Conservation (phyloP, 2,797 vertebrate genomes). For the Myiothlypis coronata region DNA sequence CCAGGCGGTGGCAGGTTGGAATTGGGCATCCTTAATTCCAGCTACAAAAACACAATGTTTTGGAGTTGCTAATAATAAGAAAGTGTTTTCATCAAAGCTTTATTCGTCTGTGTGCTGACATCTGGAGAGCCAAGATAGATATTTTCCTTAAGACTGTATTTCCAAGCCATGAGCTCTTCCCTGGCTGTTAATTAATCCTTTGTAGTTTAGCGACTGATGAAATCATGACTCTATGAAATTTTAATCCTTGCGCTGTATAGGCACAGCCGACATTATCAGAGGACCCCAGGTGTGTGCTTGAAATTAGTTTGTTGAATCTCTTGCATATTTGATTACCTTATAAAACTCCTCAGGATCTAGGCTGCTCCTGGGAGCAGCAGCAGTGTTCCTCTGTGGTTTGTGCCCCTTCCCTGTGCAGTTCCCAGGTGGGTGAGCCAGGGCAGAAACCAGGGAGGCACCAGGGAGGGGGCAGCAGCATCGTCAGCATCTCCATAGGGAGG, state of each 20-base stretch:
- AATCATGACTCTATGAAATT: conserved; percentile 75
- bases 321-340: conserved; percentile 85
- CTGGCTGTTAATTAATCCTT: conserved; percentile 89
- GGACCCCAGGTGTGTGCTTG: conserved; percentile 83
- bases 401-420: not conserved
- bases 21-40: not conserved
- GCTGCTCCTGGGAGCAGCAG: not conserved
- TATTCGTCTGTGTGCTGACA: conserved; percentile 35
- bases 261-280: conserved; percentile 67
- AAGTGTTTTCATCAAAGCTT: conserved; percentile 66
- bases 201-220: conserved; percentile 86
- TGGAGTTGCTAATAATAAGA: conserved; percentile 21
- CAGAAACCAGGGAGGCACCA: not conserved
- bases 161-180: conserved; percentile 59
- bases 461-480: not conserved
- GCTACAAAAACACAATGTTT: not conserved
- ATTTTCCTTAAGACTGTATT: conserved; percentile 66
- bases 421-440: not conserved
- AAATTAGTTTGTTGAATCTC: conserved; percentile 79
- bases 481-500: not conserved
- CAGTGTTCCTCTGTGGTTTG: not conserved
- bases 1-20: not conserved
- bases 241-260: conserved; percentile 66
- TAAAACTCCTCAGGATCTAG: conserved; percentile 70
- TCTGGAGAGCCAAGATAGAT: conserved; percentile 76